phyloP scores from a whole-genome alignment of 2,113 vertebrate species.

The Tachuris rubrigastra region DNA sequence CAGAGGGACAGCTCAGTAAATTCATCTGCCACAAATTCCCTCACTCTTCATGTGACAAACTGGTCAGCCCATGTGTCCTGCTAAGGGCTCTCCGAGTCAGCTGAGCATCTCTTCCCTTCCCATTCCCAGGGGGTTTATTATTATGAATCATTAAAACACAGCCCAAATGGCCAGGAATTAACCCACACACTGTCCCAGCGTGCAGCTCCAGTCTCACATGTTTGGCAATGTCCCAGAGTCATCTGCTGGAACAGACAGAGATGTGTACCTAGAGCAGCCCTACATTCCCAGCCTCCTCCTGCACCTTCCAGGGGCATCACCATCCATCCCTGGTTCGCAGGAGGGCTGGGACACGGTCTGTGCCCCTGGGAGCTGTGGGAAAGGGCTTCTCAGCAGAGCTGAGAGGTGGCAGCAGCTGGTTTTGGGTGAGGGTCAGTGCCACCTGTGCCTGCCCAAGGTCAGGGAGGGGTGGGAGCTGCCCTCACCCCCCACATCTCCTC shows the following conservation, averaged over 20 bases:
- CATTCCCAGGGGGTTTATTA: not conserved
- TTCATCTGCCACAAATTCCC: not conserved
- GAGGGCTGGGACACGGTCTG: not conserved
- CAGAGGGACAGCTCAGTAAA: not conserved
- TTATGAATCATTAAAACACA: not conserved
- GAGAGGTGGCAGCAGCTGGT: not conserved
- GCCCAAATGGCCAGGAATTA: not conserved
- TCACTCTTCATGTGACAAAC: not conserved
- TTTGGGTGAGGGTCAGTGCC: not conserved
- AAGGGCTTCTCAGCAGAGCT: not conserved
- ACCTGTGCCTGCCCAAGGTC: not conserved
- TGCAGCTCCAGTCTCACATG: not conserved
- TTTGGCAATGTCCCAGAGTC: not conserved
- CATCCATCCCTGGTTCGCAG: not conserved
- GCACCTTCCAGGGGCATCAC: not conserved
- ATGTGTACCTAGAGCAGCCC: not conserved
- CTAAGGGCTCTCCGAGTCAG: not conserved
- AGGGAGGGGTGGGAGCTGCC: not conserved
- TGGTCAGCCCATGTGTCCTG: not conserved
- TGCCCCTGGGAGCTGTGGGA: not conserved
- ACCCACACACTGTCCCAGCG: not conserved
- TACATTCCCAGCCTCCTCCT: not conserved
- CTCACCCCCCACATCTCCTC: not conserved
- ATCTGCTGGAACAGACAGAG: not conserved
- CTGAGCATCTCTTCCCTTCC: not conserved